Evolutionary conservation across 2,113 vertebrate genomes (phyloP).

Genomic region (Nerophis lumbriciformis): DNA sequence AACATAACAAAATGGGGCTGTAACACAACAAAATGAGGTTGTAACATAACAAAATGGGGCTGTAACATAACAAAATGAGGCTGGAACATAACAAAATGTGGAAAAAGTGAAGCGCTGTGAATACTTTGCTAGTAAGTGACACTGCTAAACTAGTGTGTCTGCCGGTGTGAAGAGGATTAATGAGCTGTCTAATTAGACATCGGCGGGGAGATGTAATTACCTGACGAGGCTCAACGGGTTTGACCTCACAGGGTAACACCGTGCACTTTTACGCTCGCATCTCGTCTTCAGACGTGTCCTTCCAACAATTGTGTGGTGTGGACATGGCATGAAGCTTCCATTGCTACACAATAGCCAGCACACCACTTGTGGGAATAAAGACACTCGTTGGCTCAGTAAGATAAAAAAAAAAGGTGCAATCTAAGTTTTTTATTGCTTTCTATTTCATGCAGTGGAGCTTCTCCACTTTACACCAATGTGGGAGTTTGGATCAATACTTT

Average conservation of each 20-base stretch:
- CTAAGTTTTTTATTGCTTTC: conserved; percentile 54
- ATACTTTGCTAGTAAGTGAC: too few relatives aligned
- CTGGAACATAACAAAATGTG: too few relatives aligned
- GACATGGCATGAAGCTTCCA: conserved; percentile 60
- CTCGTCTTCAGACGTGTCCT: conserved; percentile 20
- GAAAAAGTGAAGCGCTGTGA: not conserved
- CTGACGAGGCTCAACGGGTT: conserved; percentile 64
- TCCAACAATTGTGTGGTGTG: conserved; percentile 29
- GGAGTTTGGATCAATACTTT: conserved; percentile 55
- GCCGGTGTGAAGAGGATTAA: conserved; percentile 39
- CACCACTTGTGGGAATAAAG: conserved; percentile 34
- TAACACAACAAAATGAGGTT: too few relatives aligned
- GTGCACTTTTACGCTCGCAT: not conserved
- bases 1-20: too few relatives aligned
- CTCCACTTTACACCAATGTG: conserved; percentile 43
- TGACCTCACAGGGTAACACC: conserved; percentile 42
- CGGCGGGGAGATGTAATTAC: conserved; percentile 68
- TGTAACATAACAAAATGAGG: too few relatives aligned
- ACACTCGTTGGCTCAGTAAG: conserved; percentile 8
- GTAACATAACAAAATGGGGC: too few relatives aligned
- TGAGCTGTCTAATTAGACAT: conserved; percentile 68
- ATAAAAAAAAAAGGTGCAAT: conserved; percentile 28
- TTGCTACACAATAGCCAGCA: conserved; percentile 61
- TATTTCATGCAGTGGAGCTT: conserved; percentile 44
- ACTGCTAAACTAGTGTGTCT: too few relatives aligned